Evolutionary conservation across 92 coral and sea anemone species (phyloP).

Genomic region (Epizoanthus scotinus): DNA sequence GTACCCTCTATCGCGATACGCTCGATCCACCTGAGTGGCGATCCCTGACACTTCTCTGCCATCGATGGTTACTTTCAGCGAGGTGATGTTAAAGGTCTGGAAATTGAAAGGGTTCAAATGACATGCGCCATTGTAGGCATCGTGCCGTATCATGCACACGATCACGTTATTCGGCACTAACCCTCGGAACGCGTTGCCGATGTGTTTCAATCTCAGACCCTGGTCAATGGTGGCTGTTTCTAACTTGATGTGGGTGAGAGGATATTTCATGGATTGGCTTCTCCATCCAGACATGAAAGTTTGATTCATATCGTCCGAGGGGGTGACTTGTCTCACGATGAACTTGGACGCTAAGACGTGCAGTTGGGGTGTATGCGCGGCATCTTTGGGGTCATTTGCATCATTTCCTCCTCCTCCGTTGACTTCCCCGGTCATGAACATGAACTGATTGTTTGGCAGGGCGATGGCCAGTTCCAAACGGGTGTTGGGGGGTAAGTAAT

Average conservation of each 20-base stretch:
- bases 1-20: slow-evolving; percentile 33
- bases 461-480: slow-evolving; percentile 18
- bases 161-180: slow-evolving; percentile 32
- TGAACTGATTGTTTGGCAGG: slow-evolving; percentile 21
- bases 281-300: background rate
- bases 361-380: too few species aligned
- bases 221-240: too few species aligned
- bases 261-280: background rate
- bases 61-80: slow-evolving; percentile 15
- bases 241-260: background rate
- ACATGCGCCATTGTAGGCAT: slow-evolving; percentile 37
- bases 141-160: slow-evolving; percentile 32
- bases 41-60: slow-evolving; percentile 38
- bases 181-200: slow-evolving; percentile 25
- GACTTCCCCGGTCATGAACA: slow-evolving; percentile 12
- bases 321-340: too few species aligned
- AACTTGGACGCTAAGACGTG: too few species aligned
- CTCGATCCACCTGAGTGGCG: slow-evolving; percentile 17
- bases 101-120: slow-evolving; percentile 30
- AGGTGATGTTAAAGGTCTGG: slow-evolving; percentile 22
- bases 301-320: too few species aligned
- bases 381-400: too few species aligned
- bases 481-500: background rate
- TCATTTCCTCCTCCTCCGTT: too few species aligned
- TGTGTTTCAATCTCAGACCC: too few species aligned